Conservation (phyloP, 2,797 vertebrate species). For the Diceros bicornis region DNA sequence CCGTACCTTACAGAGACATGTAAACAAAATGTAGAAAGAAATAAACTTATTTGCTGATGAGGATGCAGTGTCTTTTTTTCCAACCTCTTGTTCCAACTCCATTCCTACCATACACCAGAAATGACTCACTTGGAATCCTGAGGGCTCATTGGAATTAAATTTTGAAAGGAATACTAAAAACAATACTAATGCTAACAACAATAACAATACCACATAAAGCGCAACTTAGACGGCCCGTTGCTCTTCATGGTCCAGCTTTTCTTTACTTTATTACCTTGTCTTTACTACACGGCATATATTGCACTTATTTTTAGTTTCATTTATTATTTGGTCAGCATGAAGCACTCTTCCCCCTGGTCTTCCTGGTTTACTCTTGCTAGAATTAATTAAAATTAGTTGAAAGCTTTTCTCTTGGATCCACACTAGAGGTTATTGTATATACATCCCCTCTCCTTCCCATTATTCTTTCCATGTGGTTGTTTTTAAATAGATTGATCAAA, state of each 20-base stretch:
- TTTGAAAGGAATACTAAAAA: background rate
- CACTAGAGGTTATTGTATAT: background rate
- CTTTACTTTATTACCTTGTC: background rate
- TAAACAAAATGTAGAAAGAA: background rate
- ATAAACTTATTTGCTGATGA: background rate
- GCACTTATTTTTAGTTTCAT: background rate
- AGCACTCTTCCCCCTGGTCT: background rate
- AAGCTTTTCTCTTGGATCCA: background rate
- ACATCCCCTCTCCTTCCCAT: background rate
- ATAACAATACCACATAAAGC: background rate
- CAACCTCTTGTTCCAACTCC: background rate
- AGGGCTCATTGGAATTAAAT: background rate
- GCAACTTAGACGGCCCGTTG: background rate
- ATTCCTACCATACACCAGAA: background rate
- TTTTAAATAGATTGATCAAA: conserved; percentile 56
- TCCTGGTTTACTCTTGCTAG: background rate
- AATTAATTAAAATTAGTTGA: conserved; percentile 59
- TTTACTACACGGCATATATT: background rate
- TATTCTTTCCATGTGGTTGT: background rate
- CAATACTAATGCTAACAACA: background rate
- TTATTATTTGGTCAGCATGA: background rate
- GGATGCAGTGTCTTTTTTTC: background rate
- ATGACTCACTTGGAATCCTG: background rate
- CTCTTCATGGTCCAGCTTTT: background rate
- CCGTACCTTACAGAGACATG: background rate